Evolutionary conservation across 2,888 invertebrate genomes (phyloP).

Genomic region (Nemapogon koenigi): DNA sequence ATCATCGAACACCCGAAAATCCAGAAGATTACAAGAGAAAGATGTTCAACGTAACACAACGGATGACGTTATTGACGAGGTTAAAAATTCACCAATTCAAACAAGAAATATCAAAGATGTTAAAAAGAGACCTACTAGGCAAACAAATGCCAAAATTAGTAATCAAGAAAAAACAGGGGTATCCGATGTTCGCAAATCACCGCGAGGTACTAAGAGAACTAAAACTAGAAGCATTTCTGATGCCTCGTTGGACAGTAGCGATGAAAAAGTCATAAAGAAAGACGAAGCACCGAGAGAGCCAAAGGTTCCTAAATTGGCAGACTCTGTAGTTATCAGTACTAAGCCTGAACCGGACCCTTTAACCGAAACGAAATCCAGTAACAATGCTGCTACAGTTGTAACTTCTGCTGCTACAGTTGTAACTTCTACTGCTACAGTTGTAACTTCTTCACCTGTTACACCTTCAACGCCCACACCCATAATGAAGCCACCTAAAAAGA

Average conservation of each 20-base stretch:
- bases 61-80: constrained; percentile 90
- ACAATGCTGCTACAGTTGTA: no score
- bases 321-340: constrained; percentile 20
- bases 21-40: constrained; percentile 79
- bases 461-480: constrained; percentile 33
- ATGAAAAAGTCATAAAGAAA: constrained; percentile 53
- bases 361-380: no score
- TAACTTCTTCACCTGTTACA: no score
- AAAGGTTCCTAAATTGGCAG: constrained; percentile 32
- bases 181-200: constrained; percentile 65
- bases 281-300: constrained; percentile 32
- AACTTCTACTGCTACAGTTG: no score
- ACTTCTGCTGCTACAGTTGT: no score
- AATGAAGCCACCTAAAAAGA: constrained; percentile 49
- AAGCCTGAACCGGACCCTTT: constrained; percentile 19
- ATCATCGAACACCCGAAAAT: constrained; percentile 77
- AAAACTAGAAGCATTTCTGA: constrained; percentile 72
- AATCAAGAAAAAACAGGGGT: constrained; percentile 27
- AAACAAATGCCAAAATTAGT: constrained; percentile 41
- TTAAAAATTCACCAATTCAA: constrained; percentile 66
- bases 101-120: constrained; percentile 35
- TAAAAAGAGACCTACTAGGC: constrained; percentile 64
- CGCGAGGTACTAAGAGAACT: constrained; percentile 67
- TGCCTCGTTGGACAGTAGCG: constrained; percentile 68
- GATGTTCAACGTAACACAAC: constrained; percentile 78